Conservation (phyloP, 1,140 invertebrate genomes). For the Diabrotica undecimpunctata region DNA sequence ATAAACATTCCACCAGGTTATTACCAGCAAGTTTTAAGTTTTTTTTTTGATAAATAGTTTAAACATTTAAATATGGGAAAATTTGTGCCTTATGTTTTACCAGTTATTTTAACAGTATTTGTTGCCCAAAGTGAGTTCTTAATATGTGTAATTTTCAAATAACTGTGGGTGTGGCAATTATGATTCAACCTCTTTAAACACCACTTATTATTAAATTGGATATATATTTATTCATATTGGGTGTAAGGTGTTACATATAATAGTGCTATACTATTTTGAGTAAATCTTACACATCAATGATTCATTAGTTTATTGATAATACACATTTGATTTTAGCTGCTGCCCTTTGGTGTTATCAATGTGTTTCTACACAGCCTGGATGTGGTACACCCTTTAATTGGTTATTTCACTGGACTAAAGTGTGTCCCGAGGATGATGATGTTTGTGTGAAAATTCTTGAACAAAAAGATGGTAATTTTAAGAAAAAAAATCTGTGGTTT, state of each 20-base stretch:
- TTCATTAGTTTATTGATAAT: no score
- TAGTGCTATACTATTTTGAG: background rate
- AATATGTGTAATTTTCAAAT: background rate
- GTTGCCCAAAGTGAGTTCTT: slow-evolving; percentile 10
- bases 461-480: slow-evolving; percentile 70
- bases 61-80: slow-evolving; percentile 6
- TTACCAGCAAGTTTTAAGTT: background rate
- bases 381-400: slow-evolving; percentile 83
- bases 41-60: background rate
- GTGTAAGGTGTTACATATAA: no score
- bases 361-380: slow-evolving; percentile 83
- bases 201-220: no score
- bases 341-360: slow-evolving; percentile 80
- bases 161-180: slow-evolving; percentile 15
- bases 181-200: slow-evolving; percentile 5
- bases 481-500: no score
- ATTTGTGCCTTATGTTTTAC: background rate
- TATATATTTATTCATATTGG: no score
- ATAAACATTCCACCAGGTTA: no score
- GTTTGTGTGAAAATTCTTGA: slow-evolving; percentile 90
- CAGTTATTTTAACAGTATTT: slow-evolving; percentile 4
- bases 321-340: slow-evolving; percentile 21
- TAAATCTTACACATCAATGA: background rate
- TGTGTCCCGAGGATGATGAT: slow-evolving; percentile 79
- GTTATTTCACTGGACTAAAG: slow-evolving; percentile 67